phyloP scores from a whole-genome alignment of 2,113 vertebrate genomes.

The Bufo gargarizans region DNA sequence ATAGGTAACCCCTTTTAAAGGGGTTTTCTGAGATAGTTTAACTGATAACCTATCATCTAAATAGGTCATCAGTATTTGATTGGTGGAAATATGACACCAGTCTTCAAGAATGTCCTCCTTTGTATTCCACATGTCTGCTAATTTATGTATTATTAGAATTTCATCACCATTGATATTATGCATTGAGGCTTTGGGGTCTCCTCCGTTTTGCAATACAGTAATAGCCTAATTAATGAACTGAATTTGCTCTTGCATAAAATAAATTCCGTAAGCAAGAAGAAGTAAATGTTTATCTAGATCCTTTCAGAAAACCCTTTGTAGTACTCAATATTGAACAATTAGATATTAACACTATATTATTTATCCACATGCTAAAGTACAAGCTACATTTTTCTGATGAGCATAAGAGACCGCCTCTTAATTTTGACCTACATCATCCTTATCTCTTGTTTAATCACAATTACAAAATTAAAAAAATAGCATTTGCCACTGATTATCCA shows the following conservation, averaged over 20 bases:
- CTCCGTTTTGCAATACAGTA: not conserved
- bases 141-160: not conserved
- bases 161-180: not conserved
- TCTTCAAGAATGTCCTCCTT: too few species aligned
- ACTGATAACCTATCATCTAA: too few species aligned
- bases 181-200: not conserved
- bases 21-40: too few species aligned
- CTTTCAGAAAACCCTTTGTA: slow-evolving; percentile 11
- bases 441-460: not conserved
- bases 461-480: not conserved
- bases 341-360: slow-evolving; percentile 9
- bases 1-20: too few species aligned
- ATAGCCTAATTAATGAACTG: not conserved
- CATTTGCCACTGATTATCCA: slow-evolving; percentile 14
- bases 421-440: not conserved
- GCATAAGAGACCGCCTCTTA: not conserved
- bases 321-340: slow-evolving; percentile 4
- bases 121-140: not conserved
- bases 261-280: not conserved
- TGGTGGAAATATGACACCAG: too few species aligned
- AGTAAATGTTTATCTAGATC: not conserved
- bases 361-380: slow-evolving; percentile 8
- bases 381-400: not conserved
- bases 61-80: too few species aligned
- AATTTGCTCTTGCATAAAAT: not conserved